Conservation (phyloP, 2,797 vertebrate species). For the Hippocampus kuda region DNA sequence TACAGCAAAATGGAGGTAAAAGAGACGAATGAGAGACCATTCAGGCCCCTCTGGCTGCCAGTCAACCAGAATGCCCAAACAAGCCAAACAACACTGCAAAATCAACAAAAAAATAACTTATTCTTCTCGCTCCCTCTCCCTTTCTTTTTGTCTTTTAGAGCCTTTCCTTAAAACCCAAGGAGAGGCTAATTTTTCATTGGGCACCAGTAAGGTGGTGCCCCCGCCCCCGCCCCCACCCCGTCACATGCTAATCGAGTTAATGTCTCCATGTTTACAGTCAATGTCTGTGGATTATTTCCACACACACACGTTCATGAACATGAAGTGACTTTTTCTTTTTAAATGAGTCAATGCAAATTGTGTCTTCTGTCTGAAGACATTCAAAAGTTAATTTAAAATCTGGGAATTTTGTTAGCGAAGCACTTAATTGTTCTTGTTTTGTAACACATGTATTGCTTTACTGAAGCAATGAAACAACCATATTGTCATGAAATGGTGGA, state of each 20-base stretch:
- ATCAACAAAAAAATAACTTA: conserved; percentile 3
- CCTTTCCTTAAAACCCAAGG: conserved; percentile 53
- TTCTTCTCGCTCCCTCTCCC: conserved; percentile 15
- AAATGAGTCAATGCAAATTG: no score
- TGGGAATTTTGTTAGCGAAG: neutral
- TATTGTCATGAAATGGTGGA: neutral
- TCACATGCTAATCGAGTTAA: conserved; percentile 51
- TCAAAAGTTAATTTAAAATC: neutral
- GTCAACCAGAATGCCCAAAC: conserved; percentile 55
- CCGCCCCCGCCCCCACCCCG: conserved; percentile 20
- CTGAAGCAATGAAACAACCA: neutral
- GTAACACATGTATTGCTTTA: neutral
- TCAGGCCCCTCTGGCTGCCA: conserved; percentile 14
- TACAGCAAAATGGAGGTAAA: neutral
- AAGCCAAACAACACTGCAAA: conserved; percentile 37
- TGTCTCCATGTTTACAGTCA: no score
- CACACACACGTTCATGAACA: neutral
- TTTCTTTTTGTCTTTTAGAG: conserved; percentile 28
- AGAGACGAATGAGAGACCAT: conserved; percentile 10
- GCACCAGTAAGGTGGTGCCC: conserved; percentile 49
- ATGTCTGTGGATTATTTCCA: neutral
- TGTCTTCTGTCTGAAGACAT: neutral
- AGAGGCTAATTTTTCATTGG: conserved; percentile 56
- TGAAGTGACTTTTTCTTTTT: no score
- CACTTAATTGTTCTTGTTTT: neutral